Base-by-base conservation (phyloP, 2,888 invertebrate species). In the Iphiclides podalirius region DNA sequence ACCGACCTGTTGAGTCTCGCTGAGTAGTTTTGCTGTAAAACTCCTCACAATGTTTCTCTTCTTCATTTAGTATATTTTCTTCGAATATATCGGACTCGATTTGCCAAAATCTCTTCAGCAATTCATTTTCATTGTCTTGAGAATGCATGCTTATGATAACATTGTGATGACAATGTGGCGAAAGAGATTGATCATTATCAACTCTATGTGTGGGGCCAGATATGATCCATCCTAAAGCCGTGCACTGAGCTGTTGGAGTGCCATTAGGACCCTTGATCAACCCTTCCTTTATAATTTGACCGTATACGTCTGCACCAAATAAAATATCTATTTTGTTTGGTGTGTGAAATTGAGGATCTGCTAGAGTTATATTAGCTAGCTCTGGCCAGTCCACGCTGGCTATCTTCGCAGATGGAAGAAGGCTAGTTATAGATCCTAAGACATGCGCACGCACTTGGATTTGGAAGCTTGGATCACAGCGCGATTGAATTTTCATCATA, bases 271-370 rank as follows among this genome's bases (percentile, higher is more conserved):
- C 28, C 40, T 52, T 59, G 6, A 57, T 9, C 15, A 60, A 40
- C 7, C 58, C 60, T 4, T 52, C 54, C 45, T 57, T 52, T 31
- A 61, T 54, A 12, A 63, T 59, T 33, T 57, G 49, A n/a, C 54
- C 43, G 33, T 46, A 58, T 1, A 60, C 50, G 2, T 42, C 42
- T 11, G 15, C 33, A 9, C 42, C 8, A 42, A 28, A 6, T 51
- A 17, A 14, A 13, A 61, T 31, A 47, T 57, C 55, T 38, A 61
- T 57, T 33, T 36, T 37, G 9, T 55, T 50, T 42, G 61, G 59
- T 36, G 47, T 54, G 47, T 49, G 36, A 54, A 42, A 58, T 23
- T 51, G 42, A 2, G 55, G 51, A 48, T 55, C 53, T 14, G 57
- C 40, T 35, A 60, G 34, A 4, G 26, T n/a, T n/a, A n/a, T n/a